These are phyloP conservation scores for Pediacus dermestoides DNA, from an alignment of 2,888 invertebrate genomes.

Conservation along the genomic window DNA sequence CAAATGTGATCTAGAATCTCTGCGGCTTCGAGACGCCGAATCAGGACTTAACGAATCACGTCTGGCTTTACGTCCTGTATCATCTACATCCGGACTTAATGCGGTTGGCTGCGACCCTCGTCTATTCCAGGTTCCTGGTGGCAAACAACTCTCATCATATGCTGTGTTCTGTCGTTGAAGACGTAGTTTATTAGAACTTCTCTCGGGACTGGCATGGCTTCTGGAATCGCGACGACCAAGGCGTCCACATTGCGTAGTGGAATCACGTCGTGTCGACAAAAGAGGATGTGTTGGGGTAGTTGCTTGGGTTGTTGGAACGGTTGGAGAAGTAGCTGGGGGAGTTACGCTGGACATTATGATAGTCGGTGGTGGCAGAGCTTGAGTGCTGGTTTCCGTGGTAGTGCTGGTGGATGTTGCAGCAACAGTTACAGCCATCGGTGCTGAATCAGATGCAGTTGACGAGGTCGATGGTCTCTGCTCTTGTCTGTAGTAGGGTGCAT, in stretches of 20 bases:
- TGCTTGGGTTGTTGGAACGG: slow-evolving; percentile 52
- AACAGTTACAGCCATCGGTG: slow-evolving; percentile 46
- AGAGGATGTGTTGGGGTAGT: slow-evolving; percentile 54
- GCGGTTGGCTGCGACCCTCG: slow-evolving; percentile 79
- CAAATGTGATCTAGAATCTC: slow-evolving; percentile 74
- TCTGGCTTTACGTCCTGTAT: slow-evolving; percentile 67
- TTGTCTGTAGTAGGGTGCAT: slow-evolving; percentile 54
- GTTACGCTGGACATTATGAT: slow-evolving; percentile 81
- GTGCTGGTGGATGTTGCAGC: slow-evolving; percentile 20
- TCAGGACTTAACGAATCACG: slow-evolving; percentile 88
- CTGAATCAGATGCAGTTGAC: slow-evolving; percentile 70
- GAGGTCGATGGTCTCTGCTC: slow-evolving; percentile 70
- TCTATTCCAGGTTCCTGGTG: slow-evolving; percentile 60
- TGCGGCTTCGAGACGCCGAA: slow-evolving; percentile 71
- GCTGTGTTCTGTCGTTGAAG: slow-evolving; percentile 85
- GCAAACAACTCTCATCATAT: slow-evolving; percentile 79
- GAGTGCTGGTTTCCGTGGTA: slow-evolving; percentile 57
- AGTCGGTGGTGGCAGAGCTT: slow-evolving; percentile 66
- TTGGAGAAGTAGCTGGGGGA: slow-evolving; percentile 77
- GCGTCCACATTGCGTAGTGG: slow-evolving; percentile 78
- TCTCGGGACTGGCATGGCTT: slow-evolving; percentile 63
- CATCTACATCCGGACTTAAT: slow-evolving; percentile 74
- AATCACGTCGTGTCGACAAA: slow-evolving; percentile 64
- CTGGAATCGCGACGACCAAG: slow-evolving; percentile 65
- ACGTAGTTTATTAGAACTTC: slow-evolving; percentile 50